phyloP scores from a whole-genome alignment of 2,797 vertebrate species.

The Momotus momota region DNA sequence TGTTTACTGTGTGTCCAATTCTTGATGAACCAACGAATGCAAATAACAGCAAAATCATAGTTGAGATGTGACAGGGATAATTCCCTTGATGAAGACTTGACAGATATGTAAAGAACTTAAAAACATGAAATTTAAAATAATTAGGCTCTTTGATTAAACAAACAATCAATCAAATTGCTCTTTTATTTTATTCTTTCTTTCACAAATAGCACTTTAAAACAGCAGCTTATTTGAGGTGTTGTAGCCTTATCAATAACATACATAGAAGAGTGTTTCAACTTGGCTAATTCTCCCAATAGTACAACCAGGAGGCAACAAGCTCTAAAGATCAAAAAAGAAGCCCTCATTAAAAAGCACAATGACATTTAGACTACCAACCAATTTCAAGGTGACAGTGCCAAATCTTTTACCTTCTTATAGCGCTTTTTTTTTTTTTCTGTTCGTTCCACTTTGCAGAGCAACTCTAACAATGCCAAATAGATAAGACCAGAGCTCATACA shows the following conservation, averaged over 20 bases:
- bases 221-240: not conserved
- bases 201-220: not conserved
- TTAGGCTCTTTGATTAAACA: slow-evolving; percentile 58
- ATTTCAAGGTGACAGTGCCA: slow-evolving; percentile 14
- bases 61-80: slow-evolving; percentile 43
- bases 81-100: slow-evolving; percentile 60
- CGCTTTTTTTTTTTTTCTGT: slow-evolving; percentile 1
- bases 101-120: slow-evolving; percentile 51
- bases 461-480: not conserved
- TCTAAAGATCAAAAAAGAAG: not conserved
- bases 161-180: slow-evolving; percentile 61
- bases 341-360: slow-evolving; percentile 11
- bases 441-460: not conserved
- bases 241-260: not conserved
- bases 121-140: slow-evolving; percentile 67
- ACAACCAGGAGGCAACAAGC: not conserved
- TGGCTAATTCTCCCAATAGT: not conserved
- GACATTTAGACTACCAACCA: not conserved
- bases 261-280: not conserved
- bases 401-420: slow-evolving; percentile 23
- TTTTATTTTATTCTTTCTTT: slow-evolving; percentile 41
- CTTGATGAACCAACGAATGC: slow-evolving; percentile 43
- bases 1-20: not conserved
- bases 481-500: not conserved
- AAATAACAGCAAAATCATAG: slow-evolving; percentile 41